These are phyloP conservation scores for Yponomeuta evonymella DNA, from an alignment of 2,888 invertebrate genomes.

Conservation along the genomic window DNA sequence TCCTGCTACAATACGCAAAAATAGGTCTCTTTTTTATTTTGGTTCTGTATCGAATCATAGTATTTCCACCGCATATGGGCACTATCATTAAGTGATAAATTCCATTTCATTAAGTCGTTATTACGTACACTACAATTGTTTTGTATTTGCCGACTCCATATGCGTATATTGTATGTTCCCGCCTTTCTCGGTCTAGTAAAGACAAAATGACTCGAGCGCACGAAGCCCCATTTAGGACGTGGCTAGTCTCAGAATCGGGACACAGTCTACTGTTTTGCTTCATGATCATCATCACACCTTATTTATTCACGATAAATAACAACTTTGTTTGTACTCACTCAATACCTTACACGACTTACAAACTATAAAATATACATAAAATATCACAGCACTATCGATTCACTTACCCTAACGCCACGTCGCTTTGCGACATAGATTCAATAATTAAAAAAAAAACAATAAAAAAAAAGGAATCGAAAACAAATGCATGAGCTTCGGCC, in stretches of 20 bases:
- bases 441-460: slow-evolving; percentile 35
- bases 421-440: slow-evolving; percentile 47
- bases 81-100: slow-evolving; percentile 14
- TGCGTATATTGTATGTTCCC: not conserved
- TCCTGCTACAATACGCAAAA: slow-evolving; percentile 40
- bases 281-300: slow-evolving; percentile 18
- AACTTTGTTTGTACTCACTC: slow-evolving; percentile 63
- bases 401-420: slow-evolving; percentile 65
- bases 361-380: slow-evolving; percentile 67
- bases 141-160: not conserved
- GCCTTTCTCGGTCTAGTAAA: not conserved
- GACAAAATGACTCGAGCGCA: not conserved
- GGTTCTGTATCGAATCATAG: slow-evolving; percentile 19
- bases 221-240: not conserved
- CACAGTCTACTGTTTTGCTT: slow-evolving; percentile 11
- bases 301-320: slow-evolving; percentile 42
- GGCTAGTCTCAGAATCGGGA: slow-evolving; percentile 11
- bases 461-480: slow-evolving; percentile 58
- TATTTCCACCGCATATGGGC: slow-evolving; percentile 26
- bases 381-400: slow-evolving; percentile 77
- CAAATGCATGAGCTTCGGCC: slow-evolving; percentile 12
- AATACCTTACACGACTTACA: slow-evolving; percentile 54
- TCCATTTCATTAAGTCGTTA: slow-evolving; percentile 4
- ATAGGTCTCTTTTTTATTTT: slow-evolving; percentile 30
- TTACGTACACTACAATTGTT: not conserved